Base-by-base conservation (phyloP, 92 coral and sea anemone genomes). In the Blastomussa wellsi region DNA sequence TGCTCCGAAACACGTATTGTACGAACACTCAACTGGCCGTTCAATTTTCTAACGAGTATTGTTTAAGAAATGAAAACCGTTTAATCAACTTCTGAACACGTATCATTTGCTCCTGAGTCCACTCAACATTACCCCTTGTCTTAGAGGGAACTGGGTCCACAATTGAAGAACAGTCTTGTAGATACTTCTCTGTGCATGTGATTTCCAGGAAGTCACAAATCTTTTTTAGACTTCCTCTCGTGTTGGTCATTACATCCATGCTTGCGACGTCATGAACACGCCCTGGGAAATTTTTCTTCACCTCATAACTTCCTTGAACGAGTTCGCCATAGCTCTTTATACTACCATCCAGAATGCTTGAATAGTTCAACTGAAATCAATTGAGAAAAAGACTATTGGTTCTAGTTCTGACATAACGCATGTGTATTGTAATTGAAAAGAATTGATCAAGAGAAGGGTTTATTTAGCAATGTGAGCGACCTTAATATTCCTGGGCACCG, bases 201-300 rank as follows among this genome's bases (percentile, higher is more conserved):
- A 89, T 66, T 36, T 86, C 53, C 38, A 89, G 36, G 76, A 89
- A 86, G 44, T 51, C 64, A n/a, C 92, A 89, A 69, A 89, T 78
- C 57, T 76, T 80, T 4, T 29, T 2, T 1, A 89, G 75, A 1
- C 74, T 78, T 65, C 52, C 57, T 26, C 29, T n/a, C 15, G 92
- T 79, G 20, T 85, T 52, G 31, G 39, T 67, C 74, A 89, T 76
- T 19, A 80, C 84, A 70, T 89, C 85, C 15, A 78, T 80, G 42
- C 87, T 79, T 73, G 86, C 72, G 0, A 83, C 79, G 42, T 72
- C 51, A 49, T 29, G 86, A 2, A 83, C 86, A 13, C 79, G 86
- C 59, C 85, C 85, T 12, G 85, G 85, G 69, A 67, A 81, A n/a
- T 81, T 48, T 26, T 70, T 67, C 51, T 26, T 33, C 9, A 81